These are phyloP conservation scores for Macrobrachium nipponense DNA, from an alignment of 1,140 invertebrate genomes.

Conservation along the genomic window DNA sequence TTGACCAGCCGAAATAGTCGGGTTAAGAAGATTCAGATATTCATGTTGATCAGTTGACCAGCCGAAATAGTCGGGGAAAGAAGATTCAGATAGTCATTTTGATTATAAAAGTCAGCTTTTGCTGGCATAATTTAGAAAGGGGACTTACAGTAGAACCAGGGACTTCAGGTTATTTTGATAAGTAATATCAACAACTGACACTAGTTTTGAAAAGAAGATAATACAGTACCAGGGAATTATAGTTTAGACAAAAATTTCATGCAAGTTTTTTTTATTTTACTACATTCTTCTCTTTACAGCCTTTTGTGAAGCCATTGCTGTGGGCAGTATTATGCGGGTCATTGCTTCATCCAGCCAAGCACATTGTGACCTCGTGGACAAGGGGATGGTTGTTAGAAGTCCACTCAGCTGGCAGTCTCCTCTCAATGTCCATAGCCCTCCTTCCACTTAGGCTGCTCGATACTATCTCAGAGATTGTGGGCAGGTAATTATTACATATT, in stretches of 20 bases:
- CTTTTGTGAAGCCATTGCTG: slow-evolving; percentile 90
- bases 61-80: no score
- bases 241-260: no score
- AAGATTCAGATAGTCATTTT: no score
- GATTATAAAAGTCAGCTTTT: no score
- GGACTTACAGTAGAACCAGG: no score
- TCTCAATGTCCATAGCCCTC: slow-evolving; percentile 77
- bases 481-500: slow-evolving; percentile 66
- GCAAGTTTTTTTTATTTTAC: background rate
- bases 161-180: no score
- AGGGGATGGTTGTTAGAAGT: slow-evolving; percentile 79
- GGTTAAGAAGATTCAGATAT: no score
- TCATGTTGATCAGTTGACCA: no score
- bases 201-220: background rate
- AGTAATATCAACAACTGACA: no score
- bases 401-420: slow-evolving; percentile 73
- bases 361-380: slow-evolving; percentile 77
- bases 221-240: background rate
- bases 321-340: slow-evolving; percentile 95
- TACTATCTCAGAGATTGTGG: slow-evolving; percentile 78
- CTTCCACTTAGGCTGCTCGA: slow-evolving; percentile 81
- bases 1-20: no score
- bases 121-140: no score
- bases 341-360: slow-evolving; percentile 89
- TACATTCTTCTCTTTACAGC: slow-evolving; percentile 83